phyloP scores from a whole-genome alignment of 2,113 vertebrate species.

The Phalacrocorax brasilianus region DNA sequence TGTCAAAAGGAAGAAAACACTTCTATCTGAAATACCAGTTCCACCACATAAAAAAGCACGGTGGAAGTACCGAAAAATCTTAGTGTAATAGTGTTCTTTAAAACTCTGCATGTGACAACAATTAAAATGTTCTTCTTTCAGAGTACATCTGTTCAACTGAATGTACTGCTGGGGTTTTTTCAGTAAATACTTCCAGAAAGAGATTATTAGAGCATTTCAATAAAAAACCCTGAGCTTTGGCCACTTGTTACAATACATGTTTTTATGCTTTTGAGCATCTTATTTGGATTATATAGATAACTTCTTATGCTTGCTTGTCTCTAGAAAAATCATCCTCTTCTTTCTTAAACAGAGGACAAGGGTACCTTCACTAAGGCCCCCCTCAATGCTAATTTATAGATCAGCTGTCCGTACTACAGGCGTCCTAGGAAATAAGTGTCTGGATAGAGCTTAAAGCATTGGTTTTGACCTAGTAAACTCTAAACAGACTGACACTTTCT shows the following conservation, averaged over 20 bases:
- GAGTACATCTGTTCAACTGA: slow-evolving; percentile 30
- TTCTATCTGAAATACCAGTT: slow-evolving; percentile 38
- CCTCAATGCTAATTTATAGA: neutral
- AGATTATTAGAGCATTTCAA: neutral
- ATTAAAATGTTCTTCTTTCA: slow-evolving; percentile 42
- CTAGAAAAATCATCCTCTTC: neutral
- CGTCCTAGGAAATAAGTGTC: neutral
- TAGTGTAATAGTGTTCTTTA: neutral
- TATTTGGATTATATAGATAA: neutral
- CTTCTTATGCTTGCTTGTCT: neutral
- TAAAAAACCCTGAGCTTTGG: neutral
- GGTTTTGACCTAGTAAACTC: neutral
- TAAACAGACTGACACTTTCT: neutral
- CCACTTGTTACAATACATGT: neutral
- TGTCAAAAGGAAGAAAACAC: slow-evolving; percentile 16
- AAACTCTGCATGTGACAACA: slow-evolving; percentile 10
- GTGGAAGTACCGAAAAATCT: slow-evolving; percentile 10
- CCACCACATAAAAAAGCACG: neutral
- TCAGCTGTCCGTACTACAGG: neutral
- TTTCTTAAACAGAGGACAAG: neutral
- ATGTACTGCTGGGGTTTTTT: neutral
- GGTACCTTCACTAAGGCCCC: neutral
- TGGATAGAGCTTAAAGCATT: neutral
- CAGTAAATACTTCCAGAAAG: slow-evolving; percentile 41
- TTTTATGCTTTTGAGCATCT: neutral